phyloP scores from a whole-genome alignment of 2,888 invertebrate genomes.

The Tholera decimalis region DNA sequence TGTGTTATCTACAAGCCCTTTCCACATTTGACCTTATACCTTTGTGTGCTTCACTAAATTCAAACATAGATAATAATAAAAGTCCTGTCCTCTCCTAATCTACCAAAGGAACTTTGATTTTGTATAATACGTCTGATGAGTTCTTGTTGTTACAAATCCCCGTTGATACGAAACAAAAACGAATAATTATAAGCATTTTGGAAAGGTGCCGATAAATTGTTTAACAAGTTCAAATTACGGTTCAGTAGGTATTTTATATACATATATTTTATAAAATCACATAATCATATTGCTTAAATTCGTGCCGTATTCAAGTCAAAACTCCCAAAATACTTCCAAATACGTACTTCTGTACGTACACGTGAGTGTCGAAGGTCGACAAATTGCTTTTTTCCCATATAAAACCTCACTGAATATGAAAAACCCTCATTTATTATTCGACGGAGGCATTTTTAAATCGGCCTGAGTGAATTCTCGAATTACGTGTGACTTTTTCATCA shows the following conservation, averaged over 20 bases:
- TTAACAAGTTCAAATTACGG: not conserved
- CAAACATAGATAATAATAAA: not conserved
- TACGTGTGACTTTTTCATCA: conserved; percentile 45
- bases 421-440: conserved; percentile 63
- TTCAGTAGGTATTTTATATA: not conserved
- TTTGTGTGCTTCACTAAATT: not conserved
- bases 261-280: not conserved
- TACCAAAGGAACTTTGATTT: conserved; percentile 1
- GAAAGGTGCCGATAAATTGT: not conserved
- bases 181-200: not conserved
- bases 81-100: too few relatives aligned
- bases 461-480: conserved; percentile 49
- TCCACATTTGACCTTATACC: not conserved
- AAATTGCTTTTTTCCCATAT: conserved; percentile 53
- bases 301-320: not conserved
- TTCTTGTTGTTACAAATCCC: conserved; percentile 7
- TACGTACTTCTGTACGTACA: conserved; percentile 6
- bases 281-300: not conserved
- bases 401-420: conserved; percentile 45
- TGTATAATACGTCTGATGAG: not conserved
- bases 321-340: conserved; percentile 2
- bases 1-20: not conserved
- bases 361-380: conserved; percentile 46
- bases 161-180: not conserved
- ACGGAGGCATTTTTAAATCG: conserved; percentile 52